A percentile compares a stretch with the other conserved stretches of the same genome.
phyloP scores from a whole-genome alignment of 1,140 invertebrate genomes.

The Potamilus streckersoni region DNA sequence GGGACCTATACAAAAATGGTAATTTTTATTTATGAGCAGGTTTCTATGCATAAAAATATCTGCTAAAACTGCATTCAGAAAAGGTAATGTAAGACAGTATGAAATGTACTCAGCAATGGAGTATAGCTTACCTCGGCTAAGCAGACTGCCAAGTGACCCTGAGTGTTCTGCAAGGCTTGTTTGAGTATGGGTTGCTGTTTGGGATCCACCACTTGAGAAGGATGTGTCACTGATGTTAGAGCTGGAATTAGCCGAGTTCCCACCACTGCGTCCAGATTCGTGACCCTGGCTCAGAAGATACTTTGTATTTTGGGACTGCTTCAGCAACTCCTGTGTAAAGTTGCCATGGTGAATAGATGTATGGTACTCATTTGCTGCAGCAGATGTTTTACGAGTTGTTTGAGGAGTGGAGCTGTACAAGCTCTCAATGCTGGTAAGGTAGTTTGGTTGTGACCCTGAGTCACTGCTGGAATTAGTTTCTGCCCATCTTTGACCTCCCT shows the following conservation, averaged over 20 bases:
- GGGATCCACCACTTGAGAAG: slow-evolving; percentile 55
- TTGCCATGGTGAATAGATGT: slow-evolving; percentile 52
- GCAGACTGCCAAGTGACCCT: slow-evolving; percentile 6
- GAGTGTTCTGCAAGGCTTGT: slow-evolving; percentile 19
- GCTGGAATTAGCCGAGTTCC: slow-evolving; percentile 31
- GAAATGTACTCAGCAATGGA: not conserved
- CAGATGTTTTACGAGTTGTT: not conserved
- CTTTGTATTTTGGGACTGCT: slow-evolving; percentile 63
- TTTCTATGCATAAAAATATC: too few relatives aligned
- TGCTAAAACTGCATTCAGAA: too few relatives aligned
- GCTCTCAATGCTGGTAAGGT: too few relatives aligned
- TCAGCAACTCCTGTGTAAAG: slow-evolving; percentile 58
- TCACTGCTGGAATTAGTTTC: not conserved
- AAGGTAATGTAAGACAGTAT: too few relatives aligned
- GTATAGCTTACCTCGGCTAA: slow-evolving; percentile 12
- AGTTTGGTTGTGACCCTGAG: too few relatives aligned
- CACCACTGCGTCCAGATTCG: slow-evolving; percentile 27
- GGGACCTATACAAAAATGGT: too few relatives aligned
- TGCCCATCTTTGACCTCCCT: not conserved
- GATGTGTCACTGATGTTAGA: slow-evolving; percentile 58
- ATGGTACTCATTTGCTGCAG: not conserved
- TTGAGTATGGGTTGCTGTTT: slow-evolving; percentile 6
- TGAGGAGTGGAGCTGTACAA: not conserved
- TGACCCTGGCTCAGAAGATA: slow-evolving; percentile 55
- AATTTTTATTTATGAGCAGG: too few relatives aligned